A percentile compares a stretch with the other conserved stretches of the same genome.
These are phyloP conservation scores for Tangara arthus DNA, from an alignment of 2,797 vertebrate genomes.

Conservation along the genomic window DNA sequence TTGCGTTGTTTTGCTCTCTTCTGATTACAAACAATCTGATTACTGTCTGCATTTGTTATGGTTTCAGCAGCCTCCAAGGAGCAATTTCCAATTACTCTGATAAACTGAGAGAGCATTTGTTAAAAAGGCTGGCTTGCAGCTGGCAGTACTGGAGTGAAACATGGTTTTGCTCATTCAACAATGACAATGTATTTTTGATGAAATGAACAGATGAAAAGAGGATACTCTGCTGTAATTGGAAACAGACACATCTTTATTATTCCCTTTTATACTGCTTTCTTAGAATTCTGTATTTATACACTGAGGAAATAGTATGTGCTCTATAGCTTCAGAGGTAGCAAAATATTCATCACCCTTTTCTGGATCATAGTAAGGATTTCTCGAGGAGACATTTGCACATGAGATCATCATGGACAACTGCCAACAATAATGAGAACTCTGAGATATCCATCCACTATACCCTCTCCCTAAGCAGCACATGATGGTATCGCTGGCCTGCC, in stretches of 20 bases:
- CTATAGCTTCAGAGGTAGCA: neutral
- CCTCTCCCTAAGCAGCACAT: neutral
- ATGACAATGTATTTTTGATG: neutral
- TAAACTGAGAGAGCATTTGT: constrained; percentile 1
- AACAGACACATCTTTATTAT: neutral
- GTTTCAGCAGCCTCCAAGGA: constrained; percentile 28
- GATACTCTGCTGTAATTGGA: neutral
- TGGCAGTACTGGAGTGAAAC: neutral
- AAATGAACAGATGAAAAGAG: constrained; percentile 1
- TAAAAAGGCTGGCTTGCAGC: constrained; percentile 29
- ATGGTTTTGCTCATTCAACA: neutral
- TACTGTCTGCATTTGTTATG: constrained; percentile 13
- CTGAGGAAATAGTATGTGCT: neutral
- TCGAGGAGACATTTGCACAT: neutral
- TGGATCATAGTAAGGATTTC: neutral
- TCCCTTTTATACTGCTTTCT: neutral
- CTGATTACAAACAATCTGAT: constrained; percentile 20
- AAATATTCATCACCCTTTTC: neutral
- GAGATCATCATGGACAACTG: neutral
- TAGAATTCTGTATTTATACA: neutral
- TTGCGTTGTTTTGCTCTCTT: neutral
- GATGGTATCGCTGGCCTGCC: neutral
- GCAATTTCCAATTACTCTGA: constrained; percentile 47
- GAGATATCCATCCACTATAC: neutral
- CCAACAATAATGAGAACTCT: neutral